phyloP scores from a whole-genome alignment of 2,113 vertebrate species.

The Gavia stellata region DNA sequence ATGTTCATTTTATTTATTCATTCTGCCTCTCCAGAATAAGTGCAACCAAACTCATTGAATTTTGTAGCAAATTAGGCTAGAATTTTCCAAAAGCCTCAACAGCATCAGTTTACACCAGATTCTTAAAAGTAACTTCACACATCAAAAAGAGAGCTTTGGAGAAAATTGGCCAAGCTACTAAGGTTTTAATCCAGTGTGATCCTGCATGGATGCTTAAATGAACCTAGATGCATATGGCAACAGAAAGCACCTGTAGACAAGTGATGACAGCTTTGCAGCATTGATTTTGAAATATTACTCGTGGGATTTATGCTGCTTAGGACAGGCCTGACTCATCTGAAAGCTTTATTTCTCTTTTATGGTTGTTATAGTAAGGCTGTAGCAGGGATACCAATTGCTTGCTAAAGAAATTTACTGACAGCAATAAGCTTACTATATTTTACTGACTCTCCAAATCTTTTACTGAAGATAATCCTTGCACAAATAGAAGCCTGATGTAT shows the following conservation, averaged over 20 bases:
- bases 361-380: not conserved
- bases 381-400: not conserved
- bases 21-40: not conserved
- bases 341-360: conserved; percentile 20
- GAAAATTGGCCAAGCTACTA: not conserved
- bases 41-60: not conserved
- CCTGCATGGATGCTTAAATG: not conserved
- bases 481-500: not conserved
- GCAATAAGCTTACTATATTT: conserved; percentile 14
- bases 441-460: not conserved
- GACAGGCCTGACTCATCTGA: not conserved
- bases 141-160: not conserved
- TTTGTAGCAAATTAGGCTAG: not conserved
- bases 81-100: not conserved
- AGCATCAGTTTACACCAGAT: not conserved
- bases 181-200: not conserved
- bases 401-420: conserved; percentile 24
- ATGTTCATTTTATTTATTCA: not conserved
- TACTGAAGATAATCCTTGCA: conserved; percentile 21
- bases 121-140: not conserved
- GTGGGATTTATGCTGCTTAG: not conserved
- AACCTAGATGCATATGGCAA: not conserved
- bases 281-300: conserved; percentile 7
- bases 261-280: not conserved
- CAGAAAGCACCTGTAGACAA: not conserved